Base-by-base conservation (phyloP, 1,140 invertebrate genomes). In the Acyrthosiphon pisum region DNA sequence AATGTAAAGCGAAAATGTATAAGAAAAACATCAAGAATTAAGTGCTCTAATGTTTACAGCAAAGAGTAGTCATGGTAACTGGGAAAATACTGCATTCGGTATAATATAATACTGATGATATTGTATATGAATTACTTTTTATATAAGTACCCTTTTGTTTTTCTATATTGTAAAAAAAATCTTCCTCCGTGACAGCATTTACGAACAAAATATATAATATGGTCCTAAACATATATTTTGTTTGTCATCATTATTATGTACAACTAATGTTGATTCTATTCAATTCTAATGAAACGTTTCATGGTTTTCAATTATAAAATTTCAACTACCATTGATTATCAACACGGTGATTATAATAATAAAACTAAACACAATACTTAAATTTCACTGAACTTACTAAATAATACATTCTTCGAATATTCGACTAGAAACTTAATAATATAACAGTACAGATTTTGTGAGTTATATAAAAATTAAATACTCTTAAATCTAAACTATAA, bases 51-150 rank as follows among this genome's bases (percentile, higher is more conserved):
- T 90, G 93, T 90, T 89, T 89, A 56, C 89, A 60, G 37, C 50
- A 56, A 22, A 35, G 22, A 53, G 91, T 93, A 93, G 91, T 53
- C 91, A 93, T 93, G 91, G 91, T 44, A n/a, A 93, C 76, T 41
- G 48, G 46, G 20, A 86, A 92, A 83, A 92, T 53, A 48, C 68
- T 37, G 90, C 44, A 76, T 81, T 81, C 30, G 46, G 22, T 35
- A 50, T 53, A 46, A 46, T 86, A 86, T 30, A 26, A 60, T 68
- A n/a, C 41, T 76, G 56, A 41, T 11, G 7, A 9, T 91, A 48
- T 48, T 46, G n/a, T 48, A 18, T 60, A 90, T 20, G 37, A 90
- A 53, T 89, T 90, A n/a, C 7, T 48, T 35, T 81, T 35, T 81
- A 91, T 37, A 48, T 48, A 81, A 22, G 37, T 56, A 56, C 35